Evolutionary conservation across 2,888 invertebrate species (phyloP).

Genomic region (Noctua janthe): DNA sequence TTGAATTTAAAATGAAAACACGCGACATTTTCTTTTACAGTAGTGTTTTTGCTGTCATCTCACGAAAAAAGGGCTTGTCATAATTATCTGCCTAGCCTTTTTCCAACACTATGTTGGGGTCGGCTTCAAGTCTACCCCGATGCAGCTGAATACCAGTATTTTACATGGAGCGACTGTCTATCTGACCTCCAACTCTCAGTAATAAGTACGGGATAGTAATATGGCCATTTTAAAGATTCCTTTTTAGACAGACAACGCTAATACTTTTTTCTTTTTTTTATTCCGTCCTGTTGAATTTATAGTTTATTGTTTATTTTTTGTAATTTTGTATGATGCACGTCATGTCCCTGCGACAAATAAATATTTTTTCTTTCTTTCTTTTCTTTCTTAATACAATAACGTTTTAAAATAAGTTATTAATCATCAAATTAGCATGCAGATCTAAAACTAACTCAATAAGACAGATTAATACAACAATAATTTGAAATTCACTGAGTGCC

Average conservation of each 20-base stretch:
- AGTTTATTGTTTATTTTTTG: too few species aligned
- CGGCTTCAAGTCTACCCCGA: neutral
- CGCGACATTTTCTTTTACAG: neutral
- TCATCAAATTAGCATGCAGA: conserved; percentile 12
- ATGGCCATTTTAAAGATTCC: neutral
- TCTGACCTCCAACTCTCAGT: neutral
- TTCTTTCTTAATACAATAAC: conserved; percentile 1
- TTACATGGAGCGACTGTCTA: neutral
- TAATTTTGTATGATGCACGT: too few species aligned
- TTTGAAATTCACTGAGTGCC: conserved; percentile 8
- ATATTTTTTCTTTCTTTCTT: too few species aligned
- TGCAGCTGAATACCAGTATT: neutral
- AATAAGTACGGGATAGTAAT: neutral
- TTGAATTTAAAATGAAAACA: neutral
- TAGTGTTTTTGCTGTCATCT: neutral
- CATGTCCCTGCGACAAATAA: too few species aligned
- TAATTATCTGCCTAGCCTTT: neutral
- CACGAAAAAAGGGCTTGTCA: too few species aligned
- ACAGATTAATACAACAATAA: conserved; percentile 10
- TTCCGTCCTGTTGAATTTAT: too few species aligned
- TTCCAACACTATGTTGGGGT: neutral
- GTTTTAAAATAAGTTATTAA: neutral
- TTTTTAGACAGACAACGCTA: neutral
- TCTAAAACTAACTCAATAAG: conserved; percentile 30
- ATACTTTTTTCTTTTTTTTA: neutral